Conservation (phyloP, 2,888 invertebrate genomes). For the Trilocha varians region DNA sequence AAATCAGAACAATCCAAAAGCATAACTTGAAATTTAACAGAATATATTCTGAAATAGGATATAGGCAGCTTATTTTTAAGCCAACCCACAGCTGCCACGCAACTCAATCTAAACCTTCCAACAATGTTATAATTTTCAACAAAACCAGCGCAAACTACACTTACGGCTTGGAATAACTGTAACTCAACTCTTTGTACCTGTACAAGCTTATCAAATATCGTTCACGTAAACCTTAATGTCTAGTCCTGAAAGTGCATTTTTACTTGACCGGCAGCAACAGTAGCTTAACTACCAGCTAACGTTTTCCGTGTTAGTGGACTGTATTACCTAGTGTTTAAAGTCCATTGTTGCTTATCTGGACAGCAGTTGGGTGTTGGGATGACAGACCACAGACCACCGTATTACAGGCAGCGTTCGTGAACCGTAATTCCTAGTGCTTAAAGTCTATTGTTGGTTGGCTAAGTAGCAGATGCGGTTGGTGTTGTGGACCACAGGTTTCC, state of each 20-base stretch:
- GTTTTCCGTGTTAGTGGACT: too few relatives aligned
- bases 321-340: too few relatives aligned
- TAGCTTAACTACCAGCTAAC: too few relatives aligned
- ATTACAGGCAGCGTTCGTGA: too few relatives aligned
- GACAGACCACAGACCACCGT: too few relatives aligned
- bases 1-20: too few relatives aligned
- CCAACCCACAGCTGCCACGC: not conserved
- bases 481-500: conserved; percentile 41
- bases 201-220: conserved; percentile 16
- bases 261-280: too few relatives aligned
- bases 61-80: too few relatives aligned
- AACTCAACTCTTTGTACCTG: conserved; percentile 28
- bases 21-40: too few relatives aligned
- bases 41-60: too few relatives aligned
- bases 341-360: too few relatives aligned
- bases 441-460: conserved; percentile 14
- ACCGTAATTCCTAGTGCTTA: conserved; percentile 20
- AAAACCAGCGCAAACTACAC: not conserved
- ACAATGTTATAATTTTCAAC: not conserved
- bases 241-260: conserved; percentile 18
- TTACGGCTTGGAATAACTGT: conserved; percentile 34
- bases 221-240: conserved; percentile 18
- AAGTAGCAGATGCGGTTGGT: conserved; percentile 1
- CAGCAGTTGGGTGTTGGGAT: too few relatives aligned
- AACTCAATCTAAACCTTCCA: not conserved